Base-by-base conservation (phyloP, 2,113 vertebrate genomes). In the Anolis sagrei region DNA sequence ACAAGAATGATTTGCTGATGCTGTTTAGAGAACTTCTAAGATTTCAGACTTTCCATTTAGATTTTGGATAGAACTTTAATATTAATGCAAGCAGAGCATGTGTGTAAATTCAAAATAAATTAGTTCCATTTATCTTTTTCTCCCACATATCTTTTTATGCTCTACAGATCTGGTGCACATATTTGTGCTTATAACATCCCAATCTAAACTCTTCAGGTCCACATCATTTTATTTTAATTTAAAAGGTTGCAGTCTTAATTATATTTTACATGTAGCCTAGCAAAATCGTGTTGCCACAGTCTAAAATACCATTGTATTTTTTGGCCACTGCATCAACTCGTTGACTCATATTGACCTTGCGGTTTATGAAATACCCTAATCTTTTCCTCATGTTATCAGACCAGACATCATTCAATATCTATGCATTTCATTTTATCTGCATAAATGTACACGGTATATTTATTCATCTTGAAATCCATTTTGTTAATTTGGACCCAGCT, bases 1-100 rank as follows among this genome's bases (percentile, higher is more conserved):
- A 94, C 91, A 94, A 95, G 91, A 95, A 93, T 93, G 90, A 94
- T 95, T 94, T 95, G 85, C 93, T 93, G 86, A 91, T 92, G 91
- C 86, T 93, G 91, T 76, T 93, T 90, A 94, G 95, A 93, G 92
- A 95, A 92, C 89, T 92, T 91, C 89, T 88, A 93, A 95, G 91
- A 91, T 86, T 93, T 74, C 81, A 87, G 85, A 91, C 87, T 84
- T 94, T 85, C 92, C 74, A 87, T 89, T 93, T 95, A 86, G 87
- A 92, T 94, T 95, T 95, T 91, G 90, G 92, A 90, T 88, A 89
- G 85, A 92, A 90, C 86, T 87, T 89, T 85, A 93, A 85, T 95
- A 96, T 93, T 92, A 94, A 93, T 94, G 92, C 82, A 88, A 93
- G 85, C 90, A 92, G 94, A 93, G 82, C 14, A 86, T 81, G 79